Percentiles rank a stretch among this genome's conserved stretches.
Conservation (phyloP, 2,113 vertebrate genomes). For the Sula dactylatra region DNA sequence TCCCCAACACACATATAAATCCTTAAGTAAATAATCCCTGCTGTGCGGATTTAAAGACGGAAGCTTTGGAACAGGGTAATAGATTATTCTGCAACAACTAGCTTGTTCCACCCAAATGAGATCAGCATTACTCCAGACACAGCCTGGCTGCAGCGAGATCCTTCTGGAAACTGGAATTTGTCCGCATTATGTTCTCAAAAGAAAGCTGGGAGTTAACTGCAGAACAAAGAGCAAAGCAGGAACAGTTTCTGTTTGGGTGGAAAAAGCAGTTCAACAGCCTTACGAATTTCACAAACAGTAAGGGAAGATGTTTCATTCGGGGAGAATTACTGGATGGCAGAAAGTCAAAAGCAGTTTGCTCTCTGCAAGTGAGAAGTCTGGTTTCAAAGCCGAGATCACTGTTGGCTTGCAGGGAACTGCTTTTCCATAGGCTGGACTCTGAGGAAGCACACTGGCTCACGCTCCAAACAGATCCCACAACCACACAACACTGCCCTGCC, state of each 20-base stretch:
- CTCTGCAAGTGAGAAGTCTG: not conserved
- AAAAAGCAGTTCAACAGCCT: not conserved
- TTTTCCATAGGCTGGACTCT: not conserved
- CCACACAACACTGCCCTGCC: not conserved
- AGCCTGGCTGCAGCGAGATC: not conserved
- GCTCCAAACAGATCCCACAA: not conserved
- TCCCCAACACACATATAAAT: not conserved
- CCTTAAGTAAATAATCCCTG: slow-evolving; percentile 48
- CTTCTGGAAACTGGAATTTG: not conserved
- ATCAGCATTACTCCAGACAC: not conserved
- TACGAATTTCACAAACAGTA: not conserved
- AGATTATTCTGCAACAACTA: not conserved
- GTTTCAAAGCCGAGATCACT: not conserved
- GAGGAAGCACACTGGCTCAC: not conserved
- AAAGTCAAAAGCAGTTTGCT: not conserved
- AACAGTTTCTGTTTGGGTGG: not conserved
- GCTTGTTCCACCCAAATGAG: slow-evolving; percentile 50
- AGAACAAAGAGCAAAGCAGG: not conserved
- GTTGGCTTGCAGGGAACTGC: not conserved
- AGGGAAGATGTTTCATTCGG: not conserved
- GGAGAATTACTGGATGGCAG: not conserved
- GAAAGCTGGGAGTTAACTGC: not conserved
- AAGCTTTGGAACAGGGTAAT: not conserved
- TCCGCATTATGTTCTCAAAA: not conserved
- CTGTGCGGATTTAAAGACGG: not conserved